Conservation (phyloP, 2,797 vertebrate genomes). For the Pampus argenteus region DNA sequence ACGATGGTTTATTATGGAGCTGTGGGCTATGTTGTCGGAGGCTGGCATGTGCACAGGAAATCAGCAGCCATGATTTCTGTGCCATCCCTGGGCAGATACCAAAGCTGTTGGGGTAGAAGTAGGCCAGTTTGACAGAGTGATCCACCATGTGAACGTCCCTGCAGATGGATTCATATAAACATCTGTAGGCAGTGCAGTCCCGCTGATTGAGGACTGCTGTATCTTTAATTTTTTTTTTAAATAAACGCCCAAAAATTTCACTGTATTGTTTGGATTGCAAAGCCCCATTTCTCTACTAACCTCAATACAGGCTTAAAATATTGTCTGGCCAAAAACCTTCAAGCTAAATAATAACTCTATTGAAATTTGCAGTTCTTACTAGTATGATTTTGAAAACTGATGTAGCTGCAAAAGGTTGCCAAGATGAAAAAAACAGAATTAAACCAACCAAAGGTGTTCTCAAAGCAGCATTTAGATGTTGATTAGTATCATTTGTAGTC, state of each 20-base stretch:
- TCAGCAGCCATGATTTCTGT: constrained; percentile 38
- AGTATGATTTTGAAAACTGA: constrained; percentile 25
- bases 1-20: constrained; percentile 15
- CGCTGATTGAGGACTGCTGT: constrained; percentile 14
- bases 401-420: constrained; percentile 32
- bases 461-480: constrained; percentile 14
- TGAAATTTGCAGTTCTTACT: constrained; percentile 14
- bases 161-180: constrained; percentile 60
- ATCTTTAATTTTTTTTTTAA: background rate
- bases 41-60: constrained; percentile 30
- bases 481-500: constrained; percentile 7
- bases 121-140: constrained; percentile 72
- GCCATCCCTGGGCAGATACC: constrained; percentile 47
- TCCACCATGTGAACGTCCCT: constrained; percentile 51
- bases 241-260: constrained; percentile 7
- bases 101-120: constrained; percentile 59
- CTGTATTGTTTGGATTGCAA: constrained; percentile 28
- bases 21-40: constrained; percentile 21
- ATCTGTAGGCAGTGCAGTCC: constrained; percentile 44
- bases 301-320: constrained; percentile 10
- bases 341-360: constrained; percentile 27
- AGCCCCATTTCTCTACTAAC: constrained; percentile 10
- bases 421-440: constrained; percentile 50
- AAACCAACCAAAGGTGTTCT: constrained; percentile 20
- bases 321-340: constrained; percentile 4